Conservation (phyloP, 2,797 vertebrate species). For the Allochrocebus solatus region DNA sequence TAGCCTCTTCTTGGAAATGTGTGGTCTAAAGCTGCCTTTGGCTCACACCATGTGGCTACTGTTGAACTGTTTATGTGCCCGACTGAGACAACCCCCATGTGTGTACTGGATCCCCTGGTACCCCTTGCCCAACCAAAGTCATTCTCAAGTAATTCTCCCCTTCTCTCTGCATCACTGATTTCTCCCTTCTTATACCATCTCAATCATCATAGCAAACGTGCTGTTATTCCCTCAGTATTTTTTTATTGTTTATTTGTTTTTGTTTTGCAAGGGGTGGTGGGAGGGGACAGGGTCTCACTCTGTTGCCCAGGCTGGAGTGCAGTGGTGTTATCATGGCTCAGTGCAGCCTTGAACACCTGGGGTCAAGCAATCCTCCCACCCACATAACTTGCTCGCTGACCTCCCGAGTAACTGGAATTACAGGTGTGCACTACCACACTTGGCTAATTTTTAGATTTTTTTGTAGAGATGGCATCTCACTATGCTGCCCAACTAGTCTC, state of each 20-base stretch:
- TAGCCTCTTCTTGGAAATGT: not conserved
- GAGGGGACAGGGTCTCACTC: not conserved
- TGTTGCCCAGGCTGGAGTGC: not conserved
- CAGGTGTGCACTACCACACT: not conserved
- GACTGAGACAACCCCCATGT: not conserved
- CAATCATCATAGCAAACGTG: not conserved
- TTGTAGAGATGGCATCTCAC: not conserved
- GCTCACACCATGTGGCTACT: fast-evolving
- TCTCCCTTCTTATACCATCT: not conserved
- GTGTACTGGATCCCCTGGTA: too few species aligned
- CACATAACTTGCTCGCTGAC: not conserved
- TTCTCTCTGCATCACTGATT: not conserved
- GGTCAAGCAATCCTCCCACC: not conserved
- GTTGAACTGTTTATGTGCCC: not conserved
- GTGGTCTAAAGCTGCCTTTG: not conserved
- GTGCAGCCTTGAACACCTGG: not conserved
- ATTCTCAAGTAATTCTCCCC: not conserved
- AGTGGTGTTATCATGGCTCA: not conserved
- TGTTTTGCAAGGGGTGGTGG: not conserved
- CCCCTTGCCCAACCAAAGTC: not conserved
- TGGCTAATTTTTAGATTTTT: not conserved
- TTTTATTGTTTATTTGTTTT: not conserved
- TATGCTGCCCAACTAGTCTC: not conserved
- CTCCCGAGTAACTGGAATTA: not conserved
- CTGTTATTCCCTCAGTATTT: not conserved